A percentile compares a stretch with the other conserved stretches of the same genome.
Evolutionary conservation across 1,140 invertebrate species (phyloP).

Genomic region (Neuroterus valhalla): DNA sequence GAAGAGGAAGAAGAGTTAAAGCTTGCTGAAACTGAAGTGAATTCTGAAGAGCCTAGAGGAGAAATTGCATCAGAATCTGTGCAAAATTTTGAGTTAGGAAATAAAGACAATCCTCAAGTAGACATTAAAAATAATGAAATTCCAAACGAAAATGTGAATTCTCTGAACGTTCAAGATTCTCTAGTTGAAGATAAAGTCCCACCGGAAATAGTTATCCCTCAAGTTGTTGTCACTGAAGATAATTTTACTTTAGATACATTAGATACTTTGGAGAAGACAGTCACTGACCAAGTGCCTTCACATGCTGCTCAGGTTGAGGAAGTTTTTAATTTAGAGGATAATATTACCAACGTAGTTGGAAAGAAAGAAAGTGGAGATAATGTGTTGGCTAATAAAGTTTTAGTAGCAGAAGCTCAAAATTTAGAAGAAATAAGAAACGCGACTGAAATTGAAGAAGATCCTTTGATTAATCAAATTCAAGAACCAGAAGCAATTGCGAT

Average conservation of each 20-base stretch:
- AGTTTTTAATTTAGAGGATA: neutral
- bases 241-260: neutral
- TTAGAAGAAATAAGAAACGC: conserved; percentile 12
- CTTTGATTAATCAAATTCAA: conserved; percentile 15
- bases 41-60: too few relatives aligned
- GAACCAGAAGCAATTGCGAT: conserved; percentile 27
- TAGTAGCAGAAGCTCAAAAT: neutral
- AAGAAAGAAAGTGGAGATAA: conserved; percentile 32
- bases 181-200: neutral
- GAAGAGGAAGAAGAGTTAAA: conserved; percentile 20
- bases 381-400: conserved; percentile 28
- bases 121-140: neutral
- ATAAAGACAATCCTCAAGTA: neutral
- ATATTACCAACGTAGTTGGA: neutral
- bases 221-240: neutral
- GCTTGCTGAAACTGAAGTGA: neutral
- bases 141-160: neutral
- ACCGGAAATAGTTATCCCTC: neutral
- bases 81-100: neutral
- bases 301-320: neutral
- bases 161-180: neutral
- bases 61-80: neutral
- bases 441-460: conserved; percentile 25
- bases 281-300: conserved; percentile 16
- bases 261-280: neutral